Percentiles rank a stretch among this genome's conserved stretches.
Conservation (phyloP, 2,797 vertebrate genomes). For the Poecilia picta region DNA sequence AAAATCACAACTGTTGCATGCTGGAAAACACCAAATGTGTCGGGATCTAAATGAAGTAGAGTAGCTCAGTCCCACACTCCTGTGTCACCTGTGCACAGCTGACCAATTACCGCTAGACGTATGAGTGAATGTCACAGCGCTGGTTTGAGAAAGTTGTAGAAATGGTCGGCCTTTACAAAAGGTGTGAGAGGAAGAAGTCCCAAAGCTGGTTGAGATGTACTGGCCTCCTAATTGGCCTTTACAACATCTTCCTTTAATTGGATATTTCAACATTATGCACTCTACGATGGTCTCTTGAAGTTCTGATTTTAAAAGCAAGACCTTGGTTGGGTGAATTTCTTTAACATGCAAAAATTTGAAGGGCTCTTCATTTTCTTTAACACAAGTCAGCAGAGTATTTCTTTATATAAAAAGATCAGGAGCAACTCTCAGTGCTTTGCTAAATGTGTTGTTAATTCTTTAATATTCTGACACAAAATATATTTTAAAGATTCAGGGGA, state of each 20-base stretch:
- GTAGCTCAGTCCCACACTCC: background rate
- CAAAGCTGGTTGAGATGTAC: background rate
- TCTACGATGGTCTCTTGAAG: conserved; percentile 16
- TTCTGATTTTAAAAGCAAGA: conserved; percentile 19
- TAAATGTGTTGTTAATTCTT: background rate
- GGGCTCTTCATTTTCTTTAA: conserved; percentile 16
- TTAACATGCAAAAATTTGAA: conserved; percentile 33
- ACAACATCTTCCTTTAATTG: conserved; percentile 11
- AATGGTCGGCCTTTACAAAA: conserved; percentile 18
- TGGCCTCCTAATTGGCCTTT: conserved; percentile 21
- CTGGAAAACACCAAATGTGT: background rate
- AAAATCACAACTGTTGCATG: conserved; percentile 1
- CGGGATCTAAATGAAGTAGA: background rate
- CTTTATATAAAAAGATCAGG: background rate
- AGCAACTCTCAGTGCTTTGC: background rate
- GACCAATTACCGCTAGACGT: conserved; percentile 16
- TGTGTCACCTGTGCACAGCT: background rate
- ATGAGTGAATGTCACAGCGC: conserved; percentile 2
- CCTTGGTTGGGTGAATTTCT: conserved; percentile 17
- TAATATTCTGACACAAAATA: background rate
- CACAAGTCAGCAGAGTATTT: background rate
- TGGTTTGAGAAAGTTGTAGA: conserved; percentile 14
- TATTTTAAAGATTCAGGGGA: conserved; percentile 5
- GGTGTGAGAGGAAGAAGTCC: conserved; percentile 7
- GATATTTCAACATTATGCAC: conserved; percentile 18